Evolutionary conservation across 92 coral and sea anemone genomes (phyloP).

Genomic region (Porites rus): DNA sequence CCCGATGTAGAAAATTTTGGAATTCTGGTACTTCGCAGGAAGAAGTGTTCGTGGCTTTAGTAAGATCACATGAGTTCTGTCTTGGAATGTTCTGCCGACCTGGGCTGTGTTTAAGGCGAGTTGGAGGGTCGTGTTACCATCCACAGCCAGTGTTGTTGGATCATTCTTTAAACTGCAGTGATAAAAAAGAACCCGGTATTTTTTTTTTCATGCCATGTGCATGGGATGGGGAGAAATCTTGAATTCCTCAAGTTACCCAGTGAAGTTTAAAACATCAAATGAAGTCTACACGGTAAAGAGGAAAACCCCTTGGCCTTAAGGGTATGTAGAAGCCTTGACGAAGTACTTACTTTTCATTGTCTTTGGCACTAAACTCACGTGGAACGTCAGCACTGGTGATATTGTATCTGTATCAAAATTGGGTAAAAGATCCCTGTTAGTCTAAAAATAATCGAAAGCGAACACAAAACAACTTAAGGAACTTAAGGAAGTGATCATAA

Average conservation of each 20-base stretch:
- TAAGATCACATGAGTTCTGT: conserved; percentile 45
- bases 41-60: conserved; percentile 17
- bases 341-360: conserved; percentile 20
- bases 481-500: no score
- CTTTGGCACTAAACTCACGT: conserved; percentile 17
- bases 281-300: no score
- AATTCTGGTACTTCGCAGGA: conserved; percentile 14
- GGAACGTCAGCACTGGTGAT: conserved; percentile 37
- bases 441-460: no score
- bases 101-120: conserved; percentile 61
- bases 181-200: not conserved
- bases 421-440: no score
- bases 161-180: conserved; percentile 19
- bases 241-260: no score
- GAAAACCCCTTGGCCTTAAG: no score
- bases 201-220: no score
- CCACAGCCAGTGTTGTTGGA: conserved; percentile 19
- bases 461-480: no score
- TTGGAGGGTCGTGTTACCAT: conserved; percentile 41
- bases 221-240: no score
- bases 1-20: conserved; percentile 37
- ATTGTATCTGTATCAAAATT: conserved; percentile 23
- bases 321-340: no score
- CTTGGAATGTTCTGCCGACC: conserved; percentile 61
- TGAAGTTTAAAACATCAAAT: no score